Evolutionary conservation across 2,797 vertebrate genomes (phyloP), one percentile per base, ranked within the genome.

Genomic region (Gorsachius magnificus): DNA sequence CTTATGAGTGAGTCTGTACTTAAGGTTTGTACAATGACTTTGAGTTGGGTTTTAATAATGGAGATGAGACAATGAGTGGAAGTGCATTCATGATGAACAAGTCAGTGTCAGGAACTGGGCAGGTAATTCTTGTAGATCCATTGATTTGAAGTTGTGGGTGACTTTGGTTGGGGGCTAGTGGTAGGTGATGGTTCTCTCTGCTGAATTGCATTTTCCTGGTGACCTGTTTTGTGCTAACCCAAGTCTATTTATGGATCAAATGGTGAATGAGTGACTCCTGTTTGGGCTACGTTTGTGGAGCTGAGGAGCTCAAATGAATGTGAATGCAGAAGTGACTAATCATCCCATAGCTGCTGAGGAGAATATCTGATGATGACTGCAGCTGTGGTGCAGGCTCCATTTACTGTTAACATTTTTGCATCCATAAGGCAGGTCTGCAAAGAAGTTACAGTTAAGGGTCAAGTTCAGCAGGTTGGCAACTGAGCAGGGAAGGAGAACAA

Each of bases 161-260:
- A 86, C 66, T 81, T 76, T 64, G 56, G 41, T 77, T 90, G 90
- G 66, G 63, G 50, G 48, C 38, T 63, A 66, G 51, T 69, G 41
- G 29, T 74, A 84, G 66, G 45, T 81, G 51, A 87, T 79, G 66
- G 26, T 84, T 91, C 74, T 56, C 38, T 57, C 71, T 93, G 70
- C 77, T 83, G 90, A 91, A 80, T 77, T 92, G 35, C 56, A 11
- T 79, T 96, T 96, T 93, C 75, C 74, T 83, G 36, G 48, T 92
- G 88, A 91, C 77, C 63, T 33, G 43, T 70, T 95, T 94, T 86
- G 89, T 94, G 86, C 90, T 74, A 89, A 16, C 14, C 16, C 15
- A 46, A 76, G 80, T 64, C 90, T 94, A 90, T 95, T 95, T 95
- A 83, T 91, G 84, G 84, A 81, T 87, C 45, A 92, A 78, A 84